Conservation (phyloP, 2,888 invertebrate species). For the Ophion obscuratus region DNA sequence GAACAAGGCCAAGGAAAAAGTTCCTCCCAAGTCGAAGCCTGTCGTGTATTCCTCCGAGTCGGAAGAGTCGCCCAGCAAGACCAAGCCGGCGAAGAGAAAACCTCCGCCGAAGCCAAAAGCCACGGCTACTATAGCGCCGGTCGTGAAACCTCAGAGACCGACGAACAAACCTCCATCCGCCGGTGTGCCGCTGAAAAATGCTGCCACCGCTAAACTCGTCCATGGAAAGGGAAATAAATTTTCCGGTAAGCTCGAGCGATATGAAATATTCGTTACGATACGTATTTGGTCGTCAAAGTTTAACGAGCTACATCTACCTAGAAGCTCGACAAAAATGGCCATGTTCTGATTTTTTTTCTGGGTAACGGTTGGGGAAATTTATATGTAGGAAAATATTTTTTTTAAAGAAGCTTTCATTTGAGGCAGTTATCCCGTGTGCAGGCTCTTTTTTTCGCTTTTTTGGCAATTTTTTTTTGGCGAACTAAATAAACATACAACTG, state of each 20-base stretch:
- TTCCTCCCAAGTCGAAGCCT: conserved; percentile 75
- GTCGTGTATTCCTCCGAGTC: conserved; percentile 82
- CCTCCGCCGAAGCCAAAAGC: conserved; percentile 87
- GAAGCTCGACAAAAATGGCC: too few species aligned
- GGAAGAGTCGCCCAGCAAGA: conserved; percentile 80
- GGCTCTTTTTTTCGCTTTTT: too few species aligned
- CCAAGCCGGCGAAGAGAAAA: conserved; percentile 85
- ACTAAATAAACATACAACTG: too few species aligned
- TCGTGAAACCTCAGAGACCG: conserved; percentile 85
- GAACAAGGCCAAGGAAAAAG: conserved; percentile 79
- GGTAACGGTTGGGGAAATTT: too few species aligned
- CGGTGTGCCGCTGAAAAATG: conserved; percentile 76
- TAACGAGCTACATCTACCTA: not conserved
- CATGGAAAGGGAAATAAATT: conserved; percentile 79
- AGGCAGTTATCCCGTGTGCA: too few species aligned
- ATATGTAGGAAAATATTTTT: too few species aligned
- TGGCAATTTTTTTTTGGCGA: too few species aligned
- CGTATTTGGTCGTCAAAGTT: not conserved
- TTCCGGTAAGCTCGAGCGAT: conserved; percentile 70
- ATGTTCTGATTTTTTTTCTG: too few species aligned
- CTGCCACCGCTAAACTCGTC: conserved; percentile 77
- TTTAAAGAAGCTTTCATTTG: too few species aligned
- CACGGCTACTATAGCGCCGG: conserved; percentile 87
- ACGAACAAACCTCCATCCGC: conserved; percentile 81
- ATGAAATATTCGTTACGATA: not conserved